These are phyloP conservation scores for Bemisia tabaci DNA, from an alignment of 1,140 invertebrate genomes.

Conservation along the genomic window DNA sequence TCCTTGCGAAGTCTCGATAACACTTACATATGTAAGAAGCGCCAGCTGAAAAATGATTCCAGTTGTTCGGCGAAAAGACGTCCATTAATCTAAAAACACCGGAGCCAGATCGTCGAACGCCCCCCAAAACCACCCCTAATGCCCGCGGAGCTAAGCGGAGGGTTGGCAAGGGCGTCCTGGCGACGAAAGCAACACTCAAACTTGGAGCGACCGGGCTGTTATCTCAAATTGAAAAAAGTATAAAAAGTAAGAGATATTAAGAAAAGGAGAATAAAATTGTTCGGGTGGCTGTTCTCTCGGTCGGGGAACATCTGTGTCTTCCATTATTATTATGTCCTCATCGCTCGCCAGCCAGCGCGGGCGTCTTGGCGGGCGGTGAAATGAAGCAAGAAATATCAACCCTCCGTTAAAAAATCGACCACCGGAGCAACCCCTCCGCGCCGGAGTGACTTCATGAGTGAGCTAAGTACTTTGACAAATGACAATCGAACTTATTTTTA, in stretches of 20 bases:
- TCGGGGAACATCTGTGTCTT: conserved; percentile 7
- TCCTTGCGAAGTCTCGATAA: not conserved
- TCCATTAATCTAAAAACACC: not conserved
- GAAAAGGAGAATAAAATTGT: not conserved
- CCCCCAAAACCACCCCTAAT: no score
- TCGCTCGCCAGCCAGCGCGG: no score
- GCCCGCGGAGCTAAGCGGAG: not conserved
- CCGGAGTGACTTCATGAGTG: conserved; percentile 2
- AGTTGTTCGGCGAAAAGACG: not conserved
- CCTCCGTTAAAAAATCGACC: not conserved
- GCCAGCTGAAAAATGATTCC: not conserved
- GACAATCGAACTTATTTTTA: conserved; percentile 14
- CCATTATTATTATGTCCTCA: conserved; percentile 13
- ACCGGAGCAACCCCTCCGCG: conserved; percentile 2
- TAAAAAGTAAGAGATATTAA: not conserved
- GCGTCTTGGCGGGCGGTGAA: not conserved
- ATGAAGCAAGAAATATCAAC: no score
- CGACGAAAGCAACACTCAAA: not conserved
- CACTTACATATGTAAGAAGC: not conserved
- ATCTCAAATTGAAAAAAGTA: not conserved
- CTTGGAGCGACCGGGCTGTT: not conserved
- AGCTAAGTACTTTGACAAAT: conserved; percentile 16
- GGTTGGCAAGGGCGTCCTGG: not conserved
- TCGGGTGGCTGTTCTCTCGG: not conserved
- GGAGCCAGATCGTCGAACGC: no score